Conservation (phyloP, 2,888 invertebrate species). For the Amphipyra berbera region DNA sequence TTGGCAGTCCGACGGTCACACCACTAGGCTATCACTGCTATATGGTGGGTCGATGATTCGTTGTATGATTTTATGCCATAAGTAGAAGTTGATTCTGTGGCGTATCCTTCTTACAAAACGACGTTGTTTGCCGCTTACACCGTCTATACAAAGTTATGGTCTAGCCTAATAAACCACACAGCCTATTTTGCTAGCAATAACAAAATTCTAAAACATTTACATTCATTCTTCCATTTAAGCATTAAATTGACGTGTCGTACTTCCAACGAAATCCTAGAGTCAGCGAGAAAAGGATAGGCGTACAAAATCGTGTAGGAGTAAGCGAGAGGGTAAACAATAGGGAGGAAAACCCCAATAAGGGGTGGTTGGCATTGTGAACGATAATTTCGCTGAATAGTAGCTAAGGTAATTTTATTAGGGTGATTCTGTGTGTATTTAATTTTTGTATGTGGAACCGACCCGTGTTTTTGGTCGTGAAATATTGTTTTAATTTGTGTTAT, state of each 20-base stretch:
- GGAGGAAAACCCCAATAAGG: conserved; percentile 63
- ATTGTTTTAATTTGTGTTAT: conserved; percentile 49
- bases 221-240: conserved; percentile 39
- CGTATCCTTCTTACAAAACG: no score
- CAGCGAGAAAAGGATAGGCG: conserved; percentile 44
- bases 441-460: conserved; percentile 43
- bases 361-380: conserved; percentile 67
- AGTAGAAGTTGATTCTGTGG: no score
- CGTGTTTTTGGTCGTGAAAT: conserved; percentile 37
- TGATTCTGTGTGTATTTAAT: conserved; percentile 52
- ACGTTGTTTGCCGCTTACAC: no score
- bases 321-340: conserved; percentile 54
- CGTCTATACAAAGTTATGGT: no score
- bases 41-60: no score
- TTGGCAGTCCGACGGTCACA: no score
- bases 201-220: conserved; percentile 36
- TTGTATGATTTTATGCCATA: no score
- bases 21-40: no score
- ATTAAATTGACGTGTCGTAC: conserved; percentile 44
- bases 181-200: conserved; percentile 5
- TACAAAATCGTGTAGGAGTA: conserved; percentile 31
- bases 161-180: background rate
- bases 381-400: conserved; percentile 67
- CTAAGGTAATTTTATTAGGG: conserved; percentile 62
- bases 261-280: conserved; percentile 47